Evolutionary conservation across 2,888 invertebrate genomes (phyloP).

Genomic region (Cancer borealis): DNA sequence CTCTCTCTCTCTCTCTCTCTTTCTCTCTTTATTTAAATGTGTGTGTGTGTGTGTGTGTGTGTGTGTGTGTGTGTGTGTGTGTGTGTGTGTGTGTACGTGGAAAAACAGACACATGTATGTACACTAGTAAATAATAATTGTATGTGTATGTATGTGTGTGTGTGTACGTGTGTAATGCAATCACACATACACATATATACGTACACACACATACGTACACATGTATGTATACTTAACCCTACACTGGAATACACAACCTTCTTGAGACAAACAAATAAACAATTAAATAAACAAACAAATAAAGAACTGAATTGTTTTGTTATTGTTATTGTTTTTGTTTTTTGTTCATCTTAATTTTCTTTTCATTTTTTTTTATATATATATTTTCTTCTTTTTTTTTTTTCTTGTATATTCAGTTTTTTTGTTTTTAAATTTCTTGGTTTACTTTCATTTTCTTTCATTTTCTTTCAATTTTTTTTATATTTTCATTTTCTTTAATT

Average conservation of each 20-base stretch:
- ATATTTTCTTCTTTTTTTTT: too few relatives aligned
- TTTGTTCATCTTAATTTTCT: too few relatives aligned
- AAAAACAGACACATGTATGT: background rate
- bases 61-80: constrained; percentile 22
- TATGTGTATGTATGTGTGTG: too few relatives aligned
- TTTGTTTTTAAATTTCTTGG: too few relatives aligned
- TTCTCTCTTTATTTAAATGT: background rate
- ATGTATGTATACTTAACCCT: background rate
- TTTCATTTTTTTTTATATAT: too few relatives aligned
- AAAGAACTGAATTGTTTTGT: background rate
- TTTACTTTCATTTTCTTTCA: too few relatives aligned
- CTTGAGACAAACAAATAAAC: background rate
- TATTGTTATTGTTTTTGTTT: background rate
- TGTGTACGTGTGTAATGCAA: background rate
- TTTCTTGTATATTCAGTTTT: too few relatives aligned
- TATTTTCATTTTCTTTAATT: too few relatives aligned
- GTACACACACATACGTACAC: background rate
- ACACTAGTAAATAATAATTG: too few relatives aligned
- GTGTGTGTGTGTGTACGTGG: background rate
- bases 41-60: background rate
- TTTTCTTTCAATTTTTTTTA: too few relatives aligned
- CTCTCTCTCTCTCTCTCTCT: constrained; percentile 16
- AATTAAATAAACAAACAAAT: background rate
- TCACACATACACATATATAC: background rate
- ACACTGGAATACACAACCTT: background rate